phyloP scores from a whole-genome alignment of 2,113 vertebrate genomes.

The Antechinus flavipes region DNA sequence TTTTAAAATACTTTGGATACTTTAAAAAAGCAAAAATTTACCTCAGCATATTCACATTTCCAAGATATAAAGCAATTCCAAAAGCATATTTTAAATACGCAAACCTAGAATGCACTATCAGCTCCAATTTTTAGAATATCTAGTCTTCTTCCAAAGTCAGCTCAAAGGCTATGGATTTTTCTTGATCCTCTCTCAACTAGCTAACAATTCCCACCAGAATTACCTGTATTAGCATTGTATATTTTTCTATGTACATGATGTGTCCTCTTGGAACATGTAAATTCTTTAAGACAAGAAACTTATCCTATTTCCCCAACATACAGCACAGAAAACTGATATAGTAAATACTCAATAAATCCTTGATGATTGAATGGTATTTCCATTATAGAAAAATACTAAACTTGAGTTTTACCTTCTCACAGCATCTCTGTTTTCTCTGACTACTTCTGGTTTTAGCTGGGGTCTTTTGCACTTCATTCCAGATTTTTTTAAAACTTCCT shows the following conservation, averaged over 20 bases:
- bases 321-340: neutral
- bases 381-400: neutral
- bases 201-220: neutral
- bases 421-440: constrained; percentile 89
- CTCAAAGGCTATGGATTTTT: neutral
- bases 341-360: neutral
- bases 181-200: neutral
- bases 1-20: constrained; percentile 17
- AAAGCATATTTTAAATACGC: constrained; percentile 22
- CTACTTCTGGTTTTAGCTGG: constrained; percentile 85
- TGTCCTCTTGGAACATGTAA: neutral
- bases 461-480: constrained; percentile 93
- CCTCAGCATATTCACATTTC: neutral
- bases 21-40: constrained; percentile 50
- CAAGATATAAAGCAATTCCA: constrained; percentile 48
- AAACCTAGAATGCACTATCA: neutral
- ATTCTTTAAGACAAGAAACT: neutral
- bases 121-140: neutral
- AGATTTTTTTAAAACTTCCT: constrained; percentile 90
- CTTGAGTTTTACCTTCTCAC: constrained; percentile 85
- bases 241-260: neutral
- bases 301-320: neutral
- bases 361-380: neutral
- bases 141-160: neutral
- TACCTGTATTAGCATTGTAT: neutral